Conservation (phyloP, 2,113 vertebrate species). For the Ammospiza nelsoni region DNA sequence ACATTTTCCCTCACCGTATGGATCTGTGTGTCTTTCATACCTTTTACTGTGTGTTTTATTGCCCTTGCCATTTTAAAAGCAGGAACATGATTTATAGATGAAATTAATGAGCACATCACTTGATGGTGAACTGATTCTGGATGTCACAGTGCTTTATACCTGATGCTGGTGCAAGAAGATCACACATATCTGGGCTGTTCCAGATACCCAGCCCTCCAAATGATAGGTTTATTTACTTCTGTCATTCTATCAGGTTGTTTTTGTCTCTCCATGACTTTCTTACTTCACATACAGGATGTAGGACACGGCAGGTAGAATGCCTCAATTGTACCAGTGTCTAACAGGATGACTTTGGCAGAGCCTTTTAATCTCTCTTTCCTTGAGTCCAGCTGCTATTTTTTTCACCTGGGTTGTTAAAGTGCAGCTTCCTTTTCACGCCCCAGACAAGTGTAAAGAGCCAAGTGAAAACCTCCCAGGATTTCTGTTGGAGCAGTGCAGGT, state of each 20-base stretch:
- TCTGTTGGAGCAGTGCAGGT: background rate
- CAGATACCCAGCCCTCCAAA: background rate
- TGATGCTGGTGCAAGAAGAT: background rate
- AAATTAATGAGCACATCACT: conserved; percentile 59
- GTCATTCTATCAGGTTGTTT: background rate
- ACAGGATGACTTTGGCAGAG: background rate
- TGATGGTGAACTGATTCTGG: conserved; percentile 24
- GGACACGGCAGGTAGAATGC: background rate
- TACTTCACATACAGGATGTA: background rate
- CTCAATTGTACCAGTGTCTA: background rate
- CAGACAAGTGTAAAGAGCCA: background rate
- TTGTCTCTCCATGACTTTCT: background rate
- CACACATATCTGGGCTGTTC: background rate
- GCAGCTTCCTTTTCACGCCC: background rate
- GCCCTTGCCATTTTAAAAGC: conserved; percentile 55
- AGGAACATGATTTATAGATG: conserved; percentile 50
- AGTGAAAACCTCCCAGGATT: background rate
- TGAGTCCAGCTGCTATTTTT: background rate
- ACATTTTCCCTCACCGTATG: background rate
- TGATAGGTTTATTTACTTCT: background rate
- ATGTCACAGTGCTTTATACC: background rate
- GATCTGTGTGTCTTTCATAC: background rate
- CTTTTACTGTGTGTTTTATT: conserved; percentile 54
- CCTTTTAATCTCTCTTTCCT: background rate
- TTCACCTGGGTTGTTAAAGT: background rate